phyloP scores from a whole-genome alignment of 2,888 invertebrate genomes.

The Xestia xanthographa region DNA sequence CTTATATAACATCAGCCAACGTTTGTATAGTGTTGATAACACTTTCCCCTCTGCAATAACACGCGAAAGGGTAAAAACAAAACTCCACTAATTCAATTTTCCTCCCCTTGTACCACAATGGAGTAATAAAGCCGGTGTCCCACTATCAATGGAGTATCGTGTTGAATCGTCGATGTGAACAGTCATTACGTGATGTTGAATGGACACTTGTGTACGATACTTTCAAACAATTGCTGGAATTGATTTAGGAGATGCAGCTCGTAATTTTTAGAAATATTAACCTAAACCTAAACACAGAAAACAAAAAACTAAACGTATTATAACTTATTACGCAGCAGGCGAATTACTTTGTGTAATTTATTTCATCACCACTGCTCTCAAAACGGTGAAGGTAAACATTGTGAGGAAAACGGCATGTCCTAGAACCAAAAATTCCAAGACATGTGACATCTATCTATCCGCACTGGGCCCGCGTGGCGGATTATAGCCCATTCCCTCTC shows the following conservation, averaged over 20 bases:
- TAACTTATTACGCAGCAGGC: no score
- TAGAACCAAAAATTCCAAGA: no score
- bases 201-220: conserved; percentile 31
- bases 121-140: conserved; percentile 57
- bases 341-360: no score
- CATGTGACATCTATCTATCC: no score
- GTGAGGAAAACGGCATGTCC: no score
- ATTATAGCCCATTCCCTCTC: no score
- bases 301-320: no score
- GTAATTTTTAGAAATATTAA: neutral
- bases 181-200: conserved; percentile 44
- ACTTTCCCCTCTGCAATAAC: conserved; percentile 56
- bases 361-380: no score
- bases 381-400: no score
- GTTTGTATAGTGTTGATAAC: conserved; percentile 64
- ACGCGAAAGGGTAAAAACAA: conserved; percentile 61
- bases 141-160: conserved; percentile 66
- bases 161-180: conserved; percentile 50
- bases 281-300: no score
- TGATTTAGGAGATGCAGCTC: conserved; percentile 16
- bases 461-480: no score
- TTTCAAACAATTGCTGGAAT: conserved; percentile 12
- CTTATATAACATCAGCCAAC: conserved; percentile 33
- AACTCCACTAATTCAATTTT: conserved; percentile 56
- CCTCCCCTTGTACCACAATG: conserved; percentile 41